Conservation (phyloP, 2,797 vertebrate genomes). For the Esox lucius region DNA sequence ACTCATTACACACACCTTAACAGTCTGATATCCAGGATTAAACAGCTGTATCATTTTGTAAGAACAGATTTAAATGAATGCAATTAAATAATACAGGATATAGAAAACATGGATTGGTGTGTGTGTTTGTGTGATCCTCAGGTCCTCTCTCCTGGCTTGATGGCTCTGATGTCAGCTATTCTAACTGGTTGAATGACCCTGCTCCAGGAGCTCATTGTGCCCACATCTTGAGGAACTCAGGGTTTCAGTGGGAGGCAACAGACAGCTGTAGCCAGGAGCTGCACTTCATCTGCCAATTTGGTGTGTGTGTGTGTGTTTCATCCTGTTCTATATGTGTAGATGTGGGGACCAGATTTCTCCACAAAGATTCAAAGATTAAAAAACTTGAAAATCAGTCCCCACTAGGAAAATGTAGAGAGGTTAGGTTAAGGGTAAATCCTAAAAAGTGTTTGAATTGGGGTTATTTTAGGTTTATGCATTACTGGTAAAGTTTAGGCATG, state of each 20-base stretch:
- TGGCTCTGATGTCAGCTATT: slow-evolving; percentile 83
- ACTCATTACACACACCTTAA: neutral
- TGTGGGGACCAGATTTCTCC: too few species aligned
- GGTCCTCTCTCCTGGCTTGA: slow-evolving; percentile 86
- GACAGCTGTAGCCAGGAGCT: slow-evolving; percentile 84
- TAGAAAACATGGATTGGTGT: neutral
- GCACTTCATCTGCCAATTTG: slow-evolving; percentile 88
- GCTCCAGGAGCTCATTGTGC: slow-evolving; percentile 70
- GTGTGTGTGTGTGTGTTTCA: slow-evolving; percentile 61
- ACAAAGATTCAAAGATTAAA: too few species aligned
- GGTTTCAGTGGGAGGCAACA: slow-evolving; percentile 81
- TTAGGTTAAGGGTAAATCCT: too few species aligned
- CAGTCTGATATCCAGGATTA: neutral
- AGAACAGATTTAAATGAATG: neutral
- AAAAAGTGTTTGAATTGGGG: too few species aligned
- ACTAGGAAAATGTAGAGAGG: too few species aligned
- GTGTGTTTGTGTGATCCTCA: slow-evolving; percentile 36
- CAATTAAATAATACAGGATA: neutral
- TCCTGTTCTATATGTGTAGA: neutral
- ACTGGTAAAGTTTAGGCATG: too few species aligned
- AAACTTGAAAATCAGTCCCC: too few species aligned
- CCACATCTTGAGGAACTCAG: slow-evolving; percentile 77
- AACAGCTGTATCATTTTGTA: neutral
- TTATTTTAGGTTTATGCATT: too few species aligned
- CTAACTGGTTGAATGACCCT: slow-evolving; percentile 77